Percentiles rank a stretch among this genome's conserved stretches.
phyloP scores from a whole-genome alignment of 2,888 invertebrate species.

The Oconnorella tubifera region DNA sequence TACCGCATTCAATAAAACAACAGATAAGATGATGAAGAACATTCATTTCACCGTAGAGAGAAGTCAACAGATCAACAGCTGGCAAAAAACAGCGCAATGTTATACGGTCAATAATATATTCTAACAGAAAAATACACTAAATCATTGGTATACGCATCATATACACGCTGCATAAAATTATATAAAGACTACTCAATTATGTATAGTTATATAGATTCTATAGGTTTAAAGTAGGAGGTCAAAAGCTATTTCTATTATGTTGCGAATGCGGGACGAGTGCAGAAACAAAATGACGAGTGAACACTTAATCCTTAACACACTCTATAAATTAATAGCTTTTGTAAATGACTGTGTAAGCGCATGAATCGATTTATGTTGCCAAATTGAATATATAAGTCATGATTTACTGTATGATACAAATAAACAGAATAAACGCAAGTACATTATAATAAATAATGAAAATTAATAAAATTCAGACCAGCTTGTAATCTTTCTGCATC shows the following conservation, averaged over 20 bases:
- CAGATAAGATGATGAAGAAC: conserved; percentile 78
- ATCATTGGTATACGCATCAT: no score
- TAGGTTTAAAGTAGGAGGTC: no score
- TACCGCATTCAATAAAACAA: conserved; percentile 77
- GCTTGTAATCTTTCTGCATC: conserved; percentile 77
- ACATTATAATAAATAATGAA: not conserved
- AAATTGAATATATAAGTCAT: no score
- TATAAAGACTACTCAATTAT: no score
- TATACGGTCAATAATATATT: not conserved
- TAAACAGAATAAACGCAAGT: not conserved
- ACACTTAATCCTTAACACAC: not conserved
- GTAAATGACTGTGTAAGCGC: no score
- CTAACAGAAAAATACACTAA: not conserved
- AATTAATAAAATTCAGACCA: no score
- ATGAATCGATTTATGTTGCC: no score
- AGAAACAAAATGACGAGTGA: not conserved
- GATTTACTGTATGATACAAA: not conserved
- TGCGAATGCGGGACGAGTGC: no score
- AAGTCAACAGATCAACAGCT: conserved; percentile 74
- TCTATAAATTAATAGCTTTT: no score
- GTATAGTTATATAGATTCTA: no score
- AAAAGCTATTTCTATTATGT: not conserved
- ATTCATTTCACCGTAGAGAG: conserved; percentile 76
- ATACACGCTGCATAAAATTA: no score
- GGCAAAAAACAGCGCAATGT: conserved; percentile 18